Evolutionary conservation across 2,113 vertebrate genomes (phyloP), one percentile per base, ranked within the genome.

Genomic region (Tachysurus vachellii): DNA sequence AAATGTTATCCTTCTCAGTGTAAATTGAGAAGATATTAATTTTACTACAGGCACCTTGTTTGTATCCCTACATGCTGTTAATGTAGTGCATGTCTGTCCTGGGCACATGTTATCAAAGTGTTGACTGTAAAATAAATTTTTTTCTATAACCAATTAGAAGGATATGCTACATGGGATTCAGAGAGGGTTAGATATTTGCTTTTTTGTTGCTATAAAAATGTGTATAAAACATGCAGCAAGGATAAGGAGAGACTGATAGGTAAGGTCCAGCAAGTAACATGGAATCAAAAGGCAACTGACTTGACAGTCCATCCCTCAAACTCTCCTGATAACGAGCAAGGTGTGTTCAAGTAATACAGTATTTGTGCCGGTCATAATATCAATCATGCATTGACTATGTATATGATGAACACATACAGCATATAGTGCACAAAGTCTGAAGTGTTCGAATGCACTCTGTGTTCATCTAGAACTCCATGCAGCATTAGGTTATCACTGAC

Each of bases 181-280:
- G 83, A 80, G 61, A 86, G 44, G 89, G 84, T 79, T 87, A 44
- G 53, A 85, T 5, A 87, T 84, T 82, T 19, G 44, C 50, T 81
- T 62, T 12, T 47, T 88, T 83, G 47, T 88, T 88, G 70, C 77
- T 36, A 36, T 36, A 36, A 86, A 88, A 88, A 88, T 82, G 56
- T 88, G 57, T 90, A 88, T 64, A 90, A 90, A 90, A 88, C 86
- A 62, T 88, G 89, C 89, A 89, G 87, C 89, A 89, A 47, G 56
- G 64, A 86, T 59, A 9, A 42, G 28, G 42, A 80, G 44, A 71
- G 81, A 83, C 57, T 70, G 28, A 28, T 62, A 83, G 80, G 59
- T 66, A 70, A 81, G 70, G 57, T 80, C 26, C 84, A 83, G 70
- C 53, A 56, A 79, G 28, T 76, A 76, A 80, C 57, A 70, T 47